These are phyloP conservation scores for Pygoscelis antarcticus DNA, from an alignment of 2,113 vertebrate genomes.

Conservation along the genomic window DNA sequence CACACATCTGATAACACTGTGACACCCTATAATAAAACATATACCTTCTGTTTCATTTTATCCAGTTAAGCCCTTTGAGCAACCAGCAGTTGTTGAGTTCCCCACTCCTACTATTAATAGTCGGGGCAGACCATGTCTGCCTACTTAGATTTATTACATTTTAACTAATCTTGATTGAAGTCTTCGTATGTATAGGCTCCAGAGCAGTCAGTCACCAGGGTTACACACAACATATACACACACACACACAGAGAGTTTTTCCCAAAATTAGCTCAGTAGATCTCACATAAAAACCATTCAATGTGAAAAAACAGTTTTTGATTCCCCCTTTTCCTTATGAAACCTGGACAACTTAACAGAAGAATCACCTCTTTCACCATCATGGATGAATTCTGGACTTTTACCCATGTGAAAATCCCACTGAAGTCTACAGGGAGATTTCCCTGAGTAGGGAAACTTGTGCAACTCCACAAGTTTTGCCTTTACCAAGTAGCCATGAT, in stretches of 20 bases:
- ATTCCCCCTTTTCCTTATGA: background rate
- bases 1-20: constrained; percentile 56
- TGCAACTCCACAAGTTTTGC: background rate
- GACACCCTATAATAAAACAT: constrained; percentile 67
- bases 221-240: background rate
- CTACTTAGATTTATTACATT: constrained; percentile 70
- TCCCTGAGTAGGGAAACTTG: background rate
- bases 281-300: background rate
- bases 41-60: constrained; percentile 68
- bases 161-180: constrained; percentile 70
- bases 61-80: constrained; percentile 71
- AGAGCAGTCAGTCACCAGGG: constrained; percentile 41
- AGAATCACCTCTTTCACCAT: background rate
- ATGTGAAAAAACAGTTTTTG: background rate
- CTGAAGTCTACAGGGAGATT: background rate
- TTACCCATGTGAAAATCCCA: background rate
- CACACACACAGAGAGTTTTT: background rate
- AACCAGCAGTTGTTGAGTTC: constrained; percentile 70
- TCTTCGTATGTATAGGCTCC: background rate
- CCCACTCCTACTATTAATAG: constrained; percentile 63
- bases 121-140: constrained; percentile 20
- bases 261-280: background rate
- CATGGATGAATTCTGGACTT: background rate
- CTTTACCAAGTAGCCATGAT: background rate
- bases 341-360: background rate